These are phyloP conservation scores for Pristionchus exspectatus DNA, from an alignment of 2,888 invertebrate species.

Conservation along the genomic window DNA sequence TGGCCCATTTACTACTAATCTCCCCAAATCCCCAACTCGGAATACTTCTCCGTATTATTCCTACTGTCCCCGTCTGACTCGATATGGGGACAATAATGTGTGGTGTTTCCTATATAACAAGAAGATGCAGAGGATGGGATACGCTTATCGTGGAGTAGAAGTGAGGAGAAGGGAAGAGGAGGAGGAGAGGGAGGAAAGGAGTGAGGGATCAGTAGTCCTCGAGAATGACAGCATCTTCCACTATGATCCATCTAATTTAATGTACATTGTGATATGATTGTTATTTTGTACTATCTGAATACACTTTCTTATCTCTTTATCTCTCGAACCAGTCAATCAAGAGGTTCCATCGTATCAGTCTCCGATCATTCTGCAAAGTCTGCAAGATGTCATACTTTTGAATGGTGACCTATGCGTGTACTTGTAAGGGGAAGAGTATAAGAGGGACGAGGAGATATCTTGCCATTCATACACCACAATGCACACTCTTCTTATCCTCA, in stretches of 20 bases:
- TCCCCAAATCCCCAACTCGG: background rate
- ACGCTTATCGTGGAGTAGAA: background rate
- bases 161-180: background rate
- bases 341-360: background rate
- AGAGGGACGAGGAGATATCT: background rate
- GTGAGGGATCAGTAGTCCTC: background rate
- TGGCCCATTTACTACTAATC: background rate
- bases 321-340: slow-evolving; percentile 30
- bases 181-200: background rate
- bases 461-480: background rate
- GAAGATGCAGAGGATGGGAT: slow-evolving; percentile 16
- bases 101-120: slow-evolving; percentile 41
- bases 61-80: background rate
- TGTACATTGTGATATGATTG: background rate
- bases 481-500: background rate
- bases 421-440: slow-evolving; percentile 9
- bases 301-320: background rate
- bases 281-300: background rate
- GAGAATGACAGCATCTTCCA: background rate
- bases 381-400: slow-evolving; percentile 8
- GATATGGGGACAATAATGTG: slow-evolving; percentile 5
- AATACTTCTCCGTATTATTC: background rate
- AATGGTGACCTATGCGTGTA: background rate
- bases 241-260: background rate
- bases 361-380: background rate